A percentile compares a stretch with the other conserved stretches of the same genome.
Conservation (phyloP, 2,113 vertebrate genomes). For the Esox niger region DNA sequence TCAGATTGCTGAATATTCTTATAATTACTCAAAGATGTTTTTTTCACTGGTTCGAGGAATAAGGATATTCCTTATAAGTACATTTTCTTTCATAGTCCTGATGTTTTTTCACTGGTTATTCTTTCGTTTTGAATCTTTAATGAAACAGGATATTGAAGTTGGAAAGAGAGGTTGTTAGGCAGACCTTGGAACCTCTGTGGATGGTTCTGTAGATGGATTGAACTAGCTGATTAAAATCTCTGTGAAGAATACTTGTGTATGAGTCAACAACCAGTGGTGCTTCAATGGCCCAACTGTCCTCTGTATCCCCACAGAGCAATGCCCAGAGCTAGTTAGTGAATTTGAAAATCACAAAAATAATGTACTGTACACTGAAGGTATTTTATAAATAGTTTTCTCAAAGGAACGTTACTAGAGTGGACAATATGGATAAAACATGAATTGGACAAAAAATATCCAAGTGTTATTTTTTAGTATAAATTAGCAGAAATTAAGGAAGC, state of each 20-base stretch:
- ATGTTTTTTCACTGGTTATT: not conserved
- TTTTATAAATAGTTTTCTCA: slow-evolving; percentile 15
- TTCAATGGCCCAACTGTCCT: slow-evolving; percentile 16
- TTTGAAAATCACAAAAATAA: slow-evolving; percentile 19
- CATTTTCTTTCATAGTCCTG: not conserved
- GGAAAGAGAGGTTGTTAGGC: not conserved
- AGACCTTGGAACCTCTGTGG: not conserved
- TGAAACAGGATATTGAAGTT: not conserved
- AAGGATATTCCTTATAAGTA: not conserved
- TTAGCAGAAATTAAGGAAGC: no score
- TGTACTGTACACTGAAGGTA: slow-evolving; percentile 13
- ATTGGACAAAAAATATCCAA: no score
- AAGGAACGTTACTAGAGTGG: not conserved
- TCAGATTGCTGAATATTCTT: slow-evolving; percentile 13
- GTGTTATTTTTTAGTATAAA: no score
- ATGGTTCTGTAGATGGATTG: not conserved
- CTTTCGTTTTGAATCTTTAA: not conserved
- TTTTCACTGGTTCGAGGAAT: no score
- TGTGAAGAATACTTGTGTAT: slow-evolving; percentile 15
- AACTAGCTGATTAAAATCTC: slow-evolving; percentile 8
- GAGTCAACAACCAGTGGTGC: not conserved
- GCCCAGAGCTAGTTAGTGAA: slow-evolving; percentile 14
- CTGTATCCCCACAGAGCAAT: not conserved
- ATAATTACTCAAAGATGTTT: not conserved
- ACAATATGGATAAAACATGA: no score